Percentiles rank a stretch among this genome's conserved stretches.
Conservation (phyloP, 2,113 vertebrate genomes). For the Oryctolagus cuniculus region DNA sequence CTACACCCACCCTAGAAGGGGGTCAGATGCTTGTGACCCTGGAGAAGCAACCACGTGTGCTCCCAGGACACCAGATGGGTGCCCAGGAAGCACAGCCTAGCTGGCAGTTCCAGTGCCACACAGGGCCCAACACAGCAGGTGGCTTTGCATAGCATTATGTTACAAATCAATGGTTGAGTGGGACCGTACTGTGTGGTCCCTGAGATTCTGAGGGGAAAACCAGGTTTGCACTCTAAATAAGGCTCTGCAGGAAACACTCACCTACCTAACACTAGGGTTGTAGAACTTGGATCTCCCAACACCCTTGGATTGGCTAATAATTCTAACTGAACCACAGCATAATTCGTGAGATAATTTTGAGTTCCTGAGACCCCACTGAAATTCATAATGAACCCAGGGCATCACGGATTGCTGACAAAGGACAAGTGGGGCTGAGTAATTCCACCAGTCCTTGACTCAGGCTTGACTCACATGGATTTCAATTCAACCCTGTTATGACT, state of each 20-base stretch:
- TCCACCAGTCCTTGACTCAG: neutral
- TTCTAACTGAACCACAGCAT: neutral
- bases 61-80: neutral
- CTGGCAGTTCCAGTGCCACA: neutral
- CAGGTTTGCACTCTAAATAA: neutral
- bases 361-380: slow-evolving; percentile 14
- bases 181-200: neutral
- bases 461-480: neutral
- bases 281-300: neutral
- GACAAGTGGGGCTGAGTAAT: slow-evolving; percentile 3
- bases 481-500: neutral
- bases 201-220: neutral
- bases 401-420: neutral
- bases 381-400: slow-evolving; percentile 39
- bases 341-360: neutral
- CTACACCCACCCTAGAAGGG: neutral
- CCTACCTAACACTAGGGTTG: neutral
- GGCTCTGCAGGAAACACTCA: neutral
- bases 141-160: neutral
- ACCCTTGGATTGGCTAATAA: neutral
- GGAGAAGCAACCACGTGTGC: neutral
- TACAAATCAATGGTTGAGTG: neutral
- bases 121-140: neutral
- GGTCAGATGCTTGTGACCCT: neutral
- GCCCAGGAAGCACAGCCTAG: neutral